phyloP scores from a whole-genome alignment of 2,888 invertebrate species.

The Caenorhabditis imperialis region DNA sequence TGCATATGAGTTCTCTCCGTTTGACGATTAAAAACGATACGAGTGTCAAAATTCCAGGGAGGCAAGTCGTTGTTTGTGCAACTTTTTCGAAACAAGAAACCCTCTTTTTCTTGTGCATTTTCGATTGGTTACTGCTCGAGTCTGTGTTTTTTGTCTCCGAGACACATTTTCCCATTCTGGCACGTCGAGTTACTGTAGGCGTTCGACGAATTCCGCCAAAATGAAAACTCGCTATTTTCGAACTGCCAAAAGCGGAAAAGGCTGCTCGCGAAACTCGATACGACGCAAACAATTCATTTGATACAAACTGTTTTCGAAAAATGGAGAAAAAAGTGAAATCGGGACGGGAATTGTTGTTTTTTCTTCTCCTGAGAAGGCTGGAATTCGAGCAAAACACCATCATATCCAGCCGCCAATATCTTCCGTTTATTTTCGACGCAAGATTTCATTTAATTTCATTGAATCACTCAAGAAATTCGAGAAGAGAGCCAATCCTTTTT shows the following conservation, averaged over 20 bases:
- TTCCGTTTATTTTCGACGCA: neutral
- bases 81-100: slow-evolving; percentile 28
- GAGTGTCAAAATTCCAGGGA: slow-evolving; percentile 36
- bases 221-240: too few relatives aligned
- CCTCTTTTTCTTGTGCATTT: slow-evolving; percentile 37
- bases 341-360: slow-evolving; percentile 51
- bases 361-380: neutral
- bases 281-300: slow-evolving; percentile 49
- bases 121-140: slow-evolving; percentile 4
- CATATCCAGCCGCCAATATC: slow-evolving; percentile 6
- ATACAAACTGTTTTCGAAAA: slow-evolving; percentile 52
- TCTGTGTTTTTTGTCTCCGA: neutral
- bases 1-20: slow-evolving; percentile 19
- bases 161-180: neutral
- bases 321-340: slow-evolving; percentile 20
- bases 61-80: slow-evolving; percentile 27
- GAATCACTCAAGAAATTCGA: slow-evolving; percentile 21
- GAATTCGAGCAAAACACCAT: slow-evolving; percentile 19
- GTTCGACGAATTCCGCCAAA: too few relatives aligned
- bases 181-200: too few relatives aligned
- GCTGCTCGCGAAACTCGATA: slow-evolving; percentile 35
- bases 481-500: neutral
- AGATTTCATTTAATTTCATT: slow-evolving; percentile 23
- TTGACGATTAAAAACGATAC: slow-evolving; percentile 38
- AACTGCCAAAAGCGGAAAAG: too few relatives aligned